These are phyloP conservation scores for Plagodis dolabraria DNA, from an alignment of 2,888 invertebrate species.

Conservation along the genomic window DNA sequence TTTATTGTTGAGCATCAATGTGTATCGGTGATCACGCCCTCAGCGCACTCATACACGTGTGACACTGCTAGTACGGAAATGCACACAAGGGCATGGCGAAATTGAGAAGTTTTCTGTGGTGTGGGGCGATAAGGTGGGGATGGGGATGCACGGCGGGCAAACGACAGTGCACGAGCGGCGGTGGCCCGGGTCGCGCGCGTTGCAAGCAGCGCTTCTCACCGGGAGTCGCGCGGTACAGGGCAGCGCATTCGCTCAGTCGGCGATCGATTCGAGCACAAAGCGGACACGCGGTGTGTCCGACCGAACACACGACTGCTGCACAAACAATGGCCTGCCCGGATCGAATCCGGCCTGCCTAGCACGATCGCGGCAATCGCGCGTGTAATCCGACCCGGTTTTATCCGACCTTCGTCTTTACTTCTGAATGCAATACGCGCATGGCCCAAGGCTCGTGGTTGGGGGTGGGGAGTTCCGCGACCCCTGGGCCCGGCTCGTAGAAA, in stretches of 20 bases:
- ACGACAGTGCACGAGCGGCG: conserved; percentile 35
- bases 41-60: conserved; percentile 30
- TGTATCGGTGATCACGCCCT: conserved; percentile 25
- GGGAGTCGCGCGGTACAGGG: conserved; percentile 1
- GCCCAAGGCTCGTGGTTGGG: conserved; percentile 37
- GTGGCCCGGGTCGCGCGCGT: conserved; percentile 33
- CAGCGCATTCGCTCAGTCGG: conserved; percentile 30
- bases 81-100: conserved; percentile 19
- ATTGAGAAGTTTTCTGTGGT: conserved; percentile 8
- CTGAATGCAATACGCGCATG: conserved; percentile 63
- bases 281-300: conserved; percentile 38
- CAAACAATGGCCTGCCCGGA: conserved; percentile 50
- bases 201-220: conserved; percentile 9
- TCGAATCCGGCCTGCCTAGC: conserved; percentile 60
- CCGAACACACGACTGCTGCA: conserved; percentile 43
- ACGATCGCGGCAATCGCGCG: conserved; percentile 80
- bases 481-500: not conserved
- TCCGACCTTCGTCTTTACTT: conserved; percentile 15
- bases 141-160: conserved; percentile 45
- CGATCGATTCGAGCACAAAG: conserved; percentile 15
- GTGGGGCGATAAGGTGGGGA: conserved; percentile 49
- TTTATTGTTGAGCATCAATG: conserved; percentile 12
- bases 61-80: conserved; percentile 27
- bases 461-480: not conserved
- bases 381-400: conserved; percentile 47